A percentile compares a stretch with the other conserved stretches of the same genome.
These are phyloP conservation scores for Anolis sagrei DNA, from an alignment of 2,113 vertebrate genomes.

Conservation along the genomic window DNA sequence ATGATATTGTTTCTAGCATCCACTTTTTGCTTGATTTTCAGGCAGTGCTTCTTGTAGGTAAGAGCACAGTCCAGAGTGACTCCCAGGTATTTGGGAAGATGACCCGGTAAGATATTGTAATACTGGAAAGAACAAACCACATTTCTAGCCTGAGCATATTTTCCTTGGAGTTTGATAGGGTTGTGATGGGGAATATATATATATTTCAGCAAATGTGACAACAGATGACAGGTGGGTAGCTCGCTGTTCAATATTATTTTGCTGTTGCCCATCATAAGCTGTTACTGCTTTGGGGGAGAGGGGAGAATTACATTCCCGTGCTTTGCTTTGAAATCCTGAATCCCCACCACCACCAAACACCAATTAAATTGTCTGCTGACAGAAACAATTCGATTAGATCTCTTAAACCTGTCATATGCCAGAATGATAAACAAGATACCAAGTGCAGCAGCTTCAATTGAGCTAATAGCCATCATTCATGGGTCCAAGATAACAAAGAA, in stretches of 20 bases:
- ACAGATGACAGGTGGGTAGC: neutral
- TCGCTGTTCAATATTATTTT: neutral
- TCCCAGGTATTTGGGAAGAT: too few species aligned
- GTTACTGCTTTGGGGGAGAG: neutral
- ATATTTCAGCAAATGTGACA: neutral
- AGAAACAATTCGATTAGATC: slow-evolving; percentile 10
- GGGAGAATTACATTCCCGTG: neutral
- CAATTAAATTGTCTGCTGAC: slow-evolving; percentile 9
- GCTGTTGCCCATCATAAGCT: neutral
- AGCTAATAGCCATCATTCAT: neutral
- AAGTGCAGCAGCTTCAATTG: neutral
- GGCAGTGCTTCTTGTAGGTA: too few species aligned
- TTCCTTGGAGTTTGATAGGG: slow-evolving; percentile 1
- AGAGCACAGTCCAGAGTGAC: too few species aligned
- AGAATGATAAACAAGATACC: slow-evolving; percentile 1
- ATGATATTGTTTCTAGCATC: too few species aligned
- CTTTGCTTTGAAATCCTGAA: neutral
- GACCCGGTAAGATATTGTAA: too few species aligned
- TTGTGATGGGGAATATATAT: neutral
- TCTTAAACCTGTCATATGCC: slow-evolving; percentile 15
- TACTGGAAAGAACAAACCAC: too few species aligned
- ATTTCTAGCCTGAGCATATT: neutral
- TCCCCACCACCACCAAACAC: neutral
- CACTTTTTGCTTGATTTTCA: too few species aligned
- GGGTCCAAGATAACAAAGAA: neutral